Evolutionary conservation across 2,888 invertebrate species (phyloP).

Genomic region (Ferrisia virgata): DNA sequence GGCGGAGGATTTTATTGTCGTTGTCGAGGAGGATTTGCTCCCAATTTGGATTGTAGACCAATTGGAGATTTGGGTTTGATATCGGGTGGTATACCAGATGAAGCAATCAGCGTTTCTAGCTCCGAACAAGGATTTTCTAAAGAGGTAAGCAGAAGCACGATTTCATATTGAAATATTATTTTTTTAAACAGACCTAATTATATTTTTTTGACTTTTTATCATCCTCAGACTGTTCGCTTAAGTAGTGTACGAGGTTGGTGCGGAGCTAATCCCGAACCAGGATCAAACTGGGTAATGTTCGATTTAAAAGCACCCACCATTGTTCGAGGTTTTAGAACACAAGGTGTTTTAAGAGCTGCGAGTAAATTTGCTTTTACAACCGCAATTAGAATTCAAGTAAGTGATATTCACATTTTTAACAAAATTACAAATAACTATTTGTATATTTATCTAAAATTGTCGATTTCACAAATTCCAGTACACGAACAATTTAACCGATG

Average conservation of each 20-base stretch:
- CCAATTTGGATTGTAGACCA: constrained; percentile 84
- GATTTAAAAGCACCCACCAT: constrained; percentile 86
- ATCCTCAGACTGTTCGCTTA: constrained; percentile 70
- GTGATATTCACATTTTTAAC: not conserved
- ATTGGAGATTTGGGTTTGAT: constrained; percentile 83
- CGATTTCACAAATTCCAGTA: constrained; percentile 59
- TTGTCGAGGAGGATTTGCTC: constrained; percentile 76
- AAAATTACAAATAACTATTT: too few species aligned
- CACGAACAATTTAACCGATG: constrained; percentile 82
- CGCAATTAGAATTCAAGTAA: constrained; percentile 70
- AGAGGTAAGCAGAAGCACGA: constrained; percentile 59
- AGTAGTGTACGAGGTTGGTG: constrained; percentile 87
- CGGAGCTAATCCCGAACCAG: constrained; percentile 79
- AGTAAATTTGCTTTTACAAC: constrained; percentile 84
- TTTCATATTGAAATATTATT: not conserved
- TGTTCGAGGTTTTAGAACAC: constrained; percentile 84
- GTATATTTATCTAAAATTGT: not conserved
- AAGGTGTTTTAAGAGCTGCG: constrained; percentile 78
- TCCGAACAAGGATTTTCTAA: constrained; percentile 79
- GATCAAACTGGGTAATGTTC: constrained; percentile 82
- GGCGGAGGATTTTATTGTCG: constrained; percentile 86
- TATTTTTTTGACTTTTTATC: not conserved
- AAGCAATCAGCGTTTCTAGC: constrained; percentile 79
- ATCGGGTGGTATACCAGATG: constrained; percentile 86
- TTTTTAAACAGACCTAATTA: too few species aligned